A percentile compares a stretch with the other conserved stretches of the same genome.
Conservation (phyloP, 2,113 vertebrate genomes). For the Ammodytes dubius region DNA sequence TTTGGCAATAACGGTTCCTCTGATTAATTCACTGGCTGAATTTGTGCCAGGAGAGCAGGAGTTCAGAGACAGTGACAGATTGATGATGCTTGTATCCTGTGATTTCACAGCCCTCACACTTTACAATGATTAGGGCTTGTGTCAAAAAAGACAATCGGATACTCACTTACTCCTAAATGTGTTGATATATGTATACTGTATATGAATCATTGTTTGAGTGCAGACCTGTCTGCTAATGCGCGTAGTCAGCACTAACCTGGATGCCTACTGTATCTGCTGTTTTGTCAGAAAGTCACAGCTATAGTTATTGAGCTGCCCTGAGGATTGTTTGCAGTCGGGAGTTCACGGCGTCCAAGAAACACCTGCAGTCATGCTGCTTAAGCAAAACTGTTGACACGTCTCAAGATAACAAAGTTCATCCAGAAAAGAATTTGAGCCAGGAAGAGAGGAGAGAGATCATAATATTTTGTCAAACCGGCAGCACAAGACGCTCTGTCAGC, state of each 20-base stretch:
- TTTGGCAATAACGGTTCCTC: constrained; percentile 81
- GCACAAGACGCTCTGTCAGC: constrained; percentile 58
- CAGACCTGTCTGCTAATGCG: background rate
- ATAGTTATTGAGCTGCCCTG: constrained; percentile 6
- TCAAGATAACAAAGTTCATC: constrained; percentile 55
- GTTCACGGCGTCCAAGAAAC: constrained; percentile 44
- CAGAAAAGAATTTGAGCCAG: constrained; percentile 14
- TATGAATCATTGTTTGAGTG: constrained; percentile 35
- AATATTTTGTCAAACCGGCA: constrained; percentile 38
- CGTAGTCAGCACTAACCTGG: background rate
- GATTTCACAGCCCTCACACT: constrained; percentile 68
- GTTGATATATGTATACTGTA: constrained; percentile 16
- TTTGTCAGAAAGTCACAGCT: constrained; percentile 24
- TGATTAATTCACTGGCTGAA: constrained; percentile 82
- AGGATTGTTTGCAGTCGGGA: constrained; percentile 20
- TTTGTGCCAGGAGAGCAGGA: constrained; percentile 72
- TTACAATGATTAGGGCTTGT: constrained; percentile 64
- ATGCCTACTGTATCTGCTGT: background rate
- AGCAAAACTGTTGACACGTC: constrained; percentile 54
- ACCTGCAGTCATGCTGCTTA: constrained; percentile 54
- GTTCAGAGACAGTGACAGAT: constrained; percentile 79
- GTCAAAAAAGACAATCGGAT: constrained; percentile 69
- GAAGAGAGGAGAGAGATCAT: constrained; percentile 14
- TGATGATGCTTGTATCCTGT: constrained; percentile 72
- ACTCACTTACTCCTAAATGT: constrained; percentile 46